phyloP scores from a whole-genome alignment of 2,797 vertebrate species.

The Enteromius thamalakanensis region DNA sequence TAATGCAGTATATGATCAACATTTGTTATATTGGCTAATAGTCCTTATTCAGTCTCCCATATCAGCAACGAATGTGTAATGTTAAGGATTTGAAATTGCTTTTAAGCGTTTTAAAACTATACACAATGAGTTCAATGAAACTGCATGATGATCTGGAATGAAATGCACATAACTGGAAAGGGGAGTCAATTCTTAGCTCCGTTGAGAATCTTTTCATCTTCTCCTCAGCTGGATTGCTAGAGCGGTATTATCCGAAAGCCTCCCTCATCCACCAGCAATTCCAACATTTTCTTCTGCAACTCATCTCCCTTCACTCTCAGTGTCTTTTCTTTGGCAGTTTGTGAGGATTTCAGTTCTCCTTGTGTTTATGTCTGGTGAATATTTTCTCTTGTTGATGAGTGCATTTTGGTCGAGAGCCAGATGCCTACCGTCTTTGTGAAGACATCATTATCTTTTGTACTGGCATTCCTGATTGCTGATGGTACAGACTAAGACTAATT shows the following conservation, averaged over 20 bases:
- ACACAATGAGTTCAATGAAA: neutral
- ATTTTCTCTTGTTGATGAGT: slow-evolving; percentile 22
- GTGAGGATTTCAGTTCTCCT: slow-evolving; percentile 11
- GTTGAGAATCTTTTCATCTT: slow-evolving; percentile 24
- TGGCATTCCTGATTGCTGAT: slow-evolving; percentile 12
- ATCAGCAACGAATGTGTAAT: neutral
- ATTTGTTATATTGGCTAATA: neutral
- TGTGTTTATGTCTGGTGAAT: slow-evolving; percentile 37
- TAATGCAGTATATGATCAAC: neutral
- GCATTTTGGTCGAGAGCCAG: slow-evolving; percentile 24
- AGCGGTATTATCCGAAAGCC: slow-evolving; percentile 20
- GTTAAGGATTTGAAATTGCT: neutral
- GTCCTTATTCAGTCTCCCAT: neutral
- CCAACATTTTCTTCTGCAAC: slow-evolving; percentile 4
- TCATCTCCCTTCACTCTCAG: slow-evolving; percentile 28
- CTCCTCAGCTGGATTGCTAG: slow-evolving; percentile 33
- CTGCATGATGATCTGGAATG: neutral
- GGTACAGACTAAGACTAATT: neutral
- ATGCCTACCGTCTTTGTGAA: slow-evolving; percentile 9
- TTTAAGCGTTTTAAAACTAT: slow-evolving; percentile 20
- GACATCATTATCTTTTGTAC: slow-evolving; percentile 16
- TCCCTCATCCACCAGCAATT: slow-evolving; percentile 12
- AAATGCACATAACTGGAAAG: neutral
- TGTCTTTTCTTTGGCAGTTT: slow-evolving; percentile 27
- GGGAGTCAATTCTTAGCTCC: neutral